Percentiles rank a stretch among this genome's conserved stretches.
These are phyloP conservation scores for Pseudomyrmex gracilis DNA, from an alignment of 1,140 invertebrate species.

Conservation along the genomic window DNA sequence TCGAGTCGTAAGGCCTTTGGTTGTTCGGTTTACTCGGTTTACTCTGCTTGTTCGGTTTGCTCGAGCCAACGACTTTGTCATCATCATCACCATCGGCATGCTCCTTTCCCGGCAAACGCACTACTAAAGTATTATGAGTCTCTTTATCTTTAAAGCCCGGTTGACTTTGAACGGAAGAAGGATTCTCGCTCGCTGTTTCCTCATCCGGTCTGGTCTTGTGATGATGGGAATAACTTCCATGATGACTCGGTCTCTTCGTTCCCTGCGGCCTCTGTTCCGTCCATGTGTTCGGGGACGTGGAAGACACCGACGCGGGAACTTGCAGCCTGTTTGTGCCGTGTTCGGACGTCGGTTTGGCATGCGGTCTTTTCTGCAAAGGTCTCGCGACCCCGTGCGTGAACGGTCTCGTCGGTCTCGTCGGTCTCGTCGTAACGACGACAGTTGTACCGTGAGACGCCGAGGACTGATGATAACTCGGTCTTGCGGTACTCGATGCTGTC, in stretches of 20 bases:
- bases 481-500: constrained; percentile 70
- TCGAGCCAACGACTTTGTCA: constrained; percentile 53
- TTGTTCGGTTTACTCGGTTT: constrained; percentile 77
- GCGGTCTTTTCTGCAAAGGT: constrained; percentile 79
- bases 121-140: constrained; percentile 75
- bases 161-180: constrained; percentile 36
- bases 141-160: constrained; percentile 82
- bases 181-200: constrained; percentile 50
- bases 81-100: constrained; percentile 64
- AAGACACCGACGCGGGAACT: constrained; percentile 50
- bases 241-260: constrained; percentile 68
- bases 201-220: constrained; percentile 75
- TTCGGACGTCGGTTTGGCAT: constrained; percentile 78
- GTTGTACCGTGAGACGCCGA: constrained; percentile 70
- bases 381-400: constrained; percentile 65
- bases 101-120: constrained; percentile 81
- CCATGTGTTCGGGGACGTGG: constrained; percentile 63
- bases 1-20: constrained; percentile 75
- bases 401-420: constrained; percentile 73
- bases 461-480: constrained; percentile 37
- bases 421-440: constrained; percentile 72
- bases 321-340: constrained; percentile 75
- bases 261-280: constrained; percentile 43
- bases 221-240: constrained; percentile 62
- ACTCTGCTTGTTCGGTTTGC: constrained; percentile 63